Evolutionary conservation across 2,888 invertebrate genomes (phyloP).

Genomic region (Andrena dorsata): DNA sequence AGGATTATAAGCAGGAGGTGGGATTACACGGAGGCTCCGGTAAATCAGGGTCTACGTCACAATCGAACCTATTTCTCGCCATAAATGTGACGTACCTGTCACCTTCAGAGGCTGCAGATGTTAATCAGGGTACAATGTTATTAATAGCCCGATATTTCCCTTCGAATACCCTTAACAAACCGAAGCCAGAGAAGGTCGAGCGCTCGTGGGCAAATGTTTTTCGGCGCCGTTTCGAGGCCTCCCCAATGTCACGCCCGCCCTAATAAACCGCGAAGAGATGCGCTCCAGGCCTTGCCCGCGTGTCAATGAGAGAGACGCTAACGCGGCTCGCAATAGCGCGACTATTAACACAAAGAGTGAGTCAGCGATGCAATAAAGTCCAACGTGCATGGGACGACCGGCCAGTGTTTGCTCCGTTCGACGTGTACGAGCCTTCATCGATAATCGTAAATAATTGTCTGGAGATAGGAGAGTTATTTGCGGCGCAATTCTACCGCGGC

Average conservation of each 20-base stretch:
- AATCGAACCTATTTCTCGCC: not conserved
- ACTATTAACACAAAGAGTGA: constrained; percentile 58
- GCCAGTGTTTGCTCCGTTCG: constrained; percentile 27
- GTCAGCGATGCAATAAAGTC: constrained; percentile 72
- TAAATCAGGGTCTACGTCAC: no score
- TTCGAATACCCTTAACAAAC: no score
- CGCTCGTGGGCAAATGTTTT: not conserved
- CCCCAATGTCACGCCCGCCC: no score
- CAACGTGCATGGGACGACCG: constrained; percentile 58
- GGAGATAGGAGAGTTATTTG: constrained; percentile 47
- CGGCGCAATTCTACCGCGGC: constrained; percentile 17
- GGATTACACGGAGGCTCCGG: no score
- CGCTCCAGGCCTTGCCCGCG: constrained; percentile 17
- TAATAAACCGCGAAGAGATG: not conserved
- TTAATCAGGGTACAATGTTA: not conserved
- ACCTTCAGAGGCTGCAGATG: not conserved
- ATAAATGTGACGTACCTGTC: not conserved
- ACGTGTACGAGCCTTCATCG: constrained; percentile 24
- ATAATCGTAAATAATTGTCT: constrained; percentile 59
- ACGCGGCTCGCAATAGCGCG: constrained; percentile 24
- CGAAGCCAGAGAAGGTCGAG: no score
- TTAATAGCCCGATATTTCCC: not conserved
- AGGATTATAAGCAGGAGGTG: no score
- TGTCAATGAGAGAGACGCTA: not conserved
- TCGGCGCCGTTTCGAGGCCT: not conserved